A percentile compares a stretch with the other conserved stretches of the same genome.
Evolutionary conservation across 2,113 vertebrate genomes (phyloP).

Genomic region (Penelope pileata): DNA sequence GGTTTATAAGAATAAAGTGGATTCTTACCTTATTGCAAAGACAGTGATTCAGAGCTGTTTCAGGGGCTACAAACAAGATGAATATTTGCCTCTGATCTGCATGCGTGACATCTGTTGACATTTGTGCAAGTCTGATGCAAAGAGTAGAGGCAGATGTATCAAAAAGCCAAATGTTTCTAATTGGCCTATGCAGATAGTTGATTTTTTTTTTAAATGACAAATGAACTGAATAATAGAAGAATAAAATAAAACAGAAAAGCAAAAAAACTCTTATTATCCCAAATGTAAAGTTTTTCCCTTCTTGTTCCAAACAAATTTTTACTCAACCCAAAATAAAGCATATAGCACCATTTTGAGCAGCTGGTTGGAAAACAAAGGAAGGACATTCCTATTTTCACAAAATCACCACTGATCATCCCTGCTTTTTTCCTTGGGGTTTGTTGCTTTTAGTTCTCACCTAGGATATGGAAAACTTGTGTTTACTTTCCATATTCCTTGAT

Average conservation of each 20-base stretch:
- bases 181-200: not conserved
- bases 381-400: not conserved
- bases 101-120: not conserved
- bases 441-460: not conserved
- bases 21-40: not conserved
- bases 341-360: not conserved
- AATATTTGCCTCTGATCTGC: constrained; percentile 21
- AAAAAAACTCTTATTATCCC: not conserved
- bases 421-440: not conserved
- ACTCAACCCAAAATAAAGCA: not conserved
- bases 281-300: not conserved
- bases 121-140: not conserved
- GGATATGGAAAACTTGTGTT: not conserved
- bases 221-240: not conserved
- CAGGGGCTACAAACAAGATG: not conserved
- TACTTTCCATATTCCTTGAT: not conserved
- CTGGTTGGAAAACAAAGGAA: not conserved
- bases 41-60: constrained; percentile 14
- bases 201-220: not conserved
- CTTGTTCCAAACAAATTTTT: not conserved
- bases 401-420: not conserved
- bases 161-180: not conserved
- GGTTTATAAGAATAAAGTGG: not conserved
- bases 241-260: not conserved
- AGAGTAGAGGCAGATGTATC: not conserved